Evolutionary conservation across 2,888 invertebrate genomes (phyloP).

Genomic region (Aethes cnicana): DNA sequence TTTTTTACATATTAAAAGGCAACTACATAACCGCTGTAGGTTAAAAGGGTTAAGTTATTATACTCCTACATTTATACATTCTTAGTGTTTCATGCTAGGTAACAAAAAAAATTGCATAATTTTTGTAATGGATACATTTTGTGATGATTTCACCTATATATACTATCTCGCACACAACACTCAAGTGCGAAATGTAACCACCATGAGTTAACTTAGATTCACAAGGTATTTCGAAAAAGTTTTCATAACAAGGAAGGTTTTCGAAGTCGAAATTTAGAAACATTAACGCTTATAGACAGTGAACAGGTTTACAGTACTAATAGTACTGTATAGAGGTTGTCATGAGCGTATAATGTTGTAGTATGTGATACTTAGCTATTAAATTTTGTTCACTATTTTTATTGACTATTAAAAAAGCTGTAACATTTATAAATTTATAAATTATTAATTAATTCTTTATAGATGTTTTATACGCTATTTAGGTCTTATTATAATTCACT

Average conservation of each 20-base stretch:
- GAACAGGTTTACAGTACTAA: no score
- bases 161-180: background rate
- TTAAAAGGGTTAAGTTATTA: background rate
- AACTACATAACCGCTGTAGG: background rate
- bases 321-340: no score
- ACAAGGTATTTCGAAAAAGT: background rate
- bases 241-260: background rate
- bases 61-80: background rate
- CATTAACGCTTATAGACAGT: no score
- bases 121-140: constrained; percentile 1
- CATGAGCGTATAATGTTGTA: no score
- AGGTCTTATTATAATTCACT: no score
- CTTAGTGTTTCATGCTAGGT: background rate
- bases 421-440: no score
- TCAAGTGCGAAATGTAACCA: background rate
- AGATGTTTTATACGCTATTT: no score
- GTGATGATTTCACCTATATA: background rate
- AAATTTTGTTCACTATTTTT: no score
- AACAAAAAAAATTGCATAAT: constrained; percentile 2
- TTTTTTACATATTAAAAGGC: background rate
- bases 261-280: no score
- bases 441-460: no score
- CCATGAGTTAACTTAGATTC: constrained; percentile 2
- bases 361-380: no score
- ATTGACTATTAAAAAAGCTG: no score